These are phyloP conservation scores for Chloroceryle amazona DNA, from an alignment of 2,797 vertebrate species.

Conservation along the genomic window DNA sequence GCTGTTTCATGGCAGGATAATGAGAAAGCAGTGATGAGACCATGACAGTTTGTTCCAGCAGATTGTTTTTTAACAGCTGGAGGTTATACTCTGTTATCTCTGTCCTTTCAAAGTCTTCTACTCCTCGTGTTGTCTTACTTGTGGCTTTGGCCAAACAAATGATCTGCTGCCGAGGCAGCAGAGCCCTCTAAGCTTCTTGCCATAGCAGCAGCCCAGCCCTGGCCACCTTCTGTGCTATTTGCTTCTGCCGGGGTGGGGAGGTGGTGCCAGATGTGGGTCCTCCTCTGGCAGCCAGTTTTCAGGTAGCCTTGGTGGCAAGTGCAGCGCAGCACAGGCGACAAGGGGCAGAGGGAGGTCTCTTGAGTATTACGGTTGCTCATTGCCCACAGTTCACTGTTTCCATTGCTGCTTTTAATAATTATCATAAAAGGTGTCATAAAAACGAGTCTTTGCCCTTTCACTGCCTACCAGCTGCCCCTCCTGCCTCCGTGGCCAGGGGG, in stretches of 20 bases:
- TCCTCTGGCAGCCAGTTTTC: background rate
- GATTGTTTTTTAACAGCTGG: background rate
- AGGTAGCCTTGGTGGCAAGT: background rate
- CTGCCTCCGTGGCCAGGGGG: background rate
- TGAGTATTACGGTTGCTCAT: background rate
- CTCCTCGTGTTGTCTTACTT: background rate
- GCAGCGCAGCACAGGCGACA: background rate
- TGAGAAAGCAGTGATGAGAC: background rate
- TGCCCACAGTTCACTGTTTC: background rate
- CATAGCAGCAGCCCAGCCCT: background rate
- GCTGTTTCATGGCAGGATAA: background rate
- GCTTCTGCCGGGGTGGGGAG: background rate
- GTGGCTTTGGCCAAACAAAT: background rate
- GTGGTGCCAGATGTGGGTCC: background rate
- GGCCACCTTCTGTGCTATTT: background rate
- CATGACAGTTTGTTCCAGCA: background rate
- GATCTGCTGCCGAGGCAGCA: fast-evolving
- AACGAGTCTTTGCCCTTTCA: constrained; percentile 34
- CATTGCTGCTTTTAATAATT: constrained; percentile 20
- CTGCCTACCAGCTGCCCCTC: background rate
- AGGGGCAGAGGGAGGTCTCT: background rate
- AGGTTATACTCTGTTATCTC: background rate
- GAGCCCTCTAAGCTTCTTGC: background rate
- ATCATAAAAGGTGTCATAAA: constrained; percentile 33
- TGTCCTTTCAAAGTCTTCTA: background rate